Conservation (phyloP, 1,140 invertebrate species). For the Heliconius hewitsoni region DNA sequence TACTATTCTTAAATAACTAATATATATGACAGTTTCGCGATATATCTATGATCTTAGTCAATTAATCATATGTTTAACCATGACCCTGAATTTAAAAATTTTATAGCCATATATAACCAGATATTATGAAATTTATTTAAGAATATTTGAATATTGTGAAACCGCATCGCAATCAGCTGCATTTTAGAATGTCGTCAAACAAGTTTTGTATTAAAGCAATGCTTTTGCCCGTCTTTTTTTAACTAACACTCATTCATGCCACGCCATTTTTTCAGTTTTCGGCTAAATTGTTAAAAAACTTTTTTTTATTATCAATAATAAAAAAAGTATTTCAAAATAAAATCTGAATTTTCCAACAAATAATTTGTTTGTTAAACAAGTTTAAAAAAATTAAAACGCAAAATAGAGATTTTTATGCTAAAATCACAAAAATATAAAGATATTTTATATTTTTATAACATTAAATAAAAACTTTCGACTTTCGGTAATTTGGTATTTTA, state of each 20-base stretch:
- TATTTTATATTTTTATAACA: not conserved
- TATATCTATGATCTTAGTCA: not conserved
- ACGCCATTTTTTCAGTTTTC: too few relatives aligned
- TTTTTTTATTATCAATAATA: too few relatives aligned
- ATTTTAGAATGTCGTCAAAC: slow-evolving; percentile 28
- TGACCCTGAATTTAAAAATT: not conserved
- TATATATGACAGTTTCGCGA: too few relatives aligned
- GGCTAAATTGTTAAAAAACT: too few relatives aligned
- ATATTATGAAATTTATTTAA: slow-evolving; percentile 18
- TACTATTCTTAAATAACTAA: too few relatives aligned
- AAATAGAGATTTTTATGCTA: too few relatives aligned
- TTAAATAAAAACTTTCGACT: not conserved
- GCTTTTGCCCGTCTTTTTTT: slow-evolving; percentile 6
- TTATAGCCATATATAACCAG: not conserved
- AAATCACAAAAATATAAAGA: too few relatives aligned
- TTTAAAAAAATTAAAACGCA: too few relatives aligned
- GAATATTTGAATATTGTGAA: slow-evolving; percentile 33
- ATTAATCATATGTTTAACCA: not conserved
- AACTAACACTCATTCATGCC: not conserved
- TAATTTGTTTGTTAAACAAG: too few relatives aligned
- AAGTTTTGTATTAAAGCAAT: slow-evolving; percentile 5
- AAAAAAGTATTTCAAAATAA: too few relatives aligned
- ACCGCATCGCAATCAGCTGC: slow-evolving; percentile 31
- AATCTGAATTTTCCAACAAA: too few relatives aligned
- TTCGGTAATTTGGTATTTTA: not conserved